phyloP scores from a whole-genome alignment of 2,797 vertebrate species.

The Gymnodraco acuticeps region DNA sequence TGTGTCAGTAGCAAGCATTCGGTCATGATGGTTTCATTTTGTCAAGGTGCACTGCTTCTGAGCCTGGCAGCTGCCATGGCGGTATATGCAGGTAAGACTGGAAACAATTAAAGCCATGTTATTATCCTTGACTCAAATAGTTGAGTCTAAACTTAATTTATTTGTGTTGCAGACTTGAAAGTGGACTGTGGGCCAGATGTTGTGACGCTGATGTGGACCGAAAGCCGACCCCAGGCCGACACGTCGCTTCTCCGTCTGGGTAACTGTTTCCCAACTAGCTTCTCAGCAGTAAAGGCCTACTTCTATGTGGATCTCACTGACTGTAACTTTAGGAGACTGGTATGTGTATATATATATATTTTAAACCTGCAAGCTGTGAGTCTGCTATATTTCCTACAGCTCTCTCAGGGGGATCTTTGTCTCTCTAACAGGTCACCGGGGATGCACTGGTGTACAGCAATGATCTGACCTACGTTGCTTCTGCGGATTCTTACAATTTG shows the following conservation, averaged over 20 bases:
- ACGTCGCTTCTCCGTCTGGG: slow-evolving; percentile 72
- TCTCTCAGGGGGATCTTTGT: not conserved
- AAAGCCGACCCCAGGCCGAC: slow-evolving; percentile 51
- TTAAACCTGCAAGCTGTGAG: accelerated
- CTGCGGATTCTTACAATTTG: slow-evolving; percentile 24
- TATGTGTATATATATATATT: slow-evolving; percentile 13
- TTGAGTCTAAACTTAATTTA: not conserved
- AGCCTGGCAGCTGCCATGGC: slow-evolving; percentile 28
- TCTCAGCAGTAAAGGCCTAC: slow-evolving; percentile 53
- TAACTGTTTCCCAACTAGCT: slow-evolving; percentile 69
- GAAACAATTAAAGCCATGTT: not conserved
- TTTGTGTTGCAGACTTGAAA: slow-evolving; percentile 61
- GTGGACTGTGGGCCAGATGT: slow-evolving; percentile 17
- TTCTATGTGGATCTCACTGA: slow-evolving; percentile 69
- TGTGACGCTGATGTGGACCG: slow-evolving; percentile 75
- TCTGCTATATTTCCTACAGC: accelerated
- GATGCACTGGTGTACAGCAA: slow-evolving; percentile 69
- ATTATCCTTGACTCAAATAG: not conserved
- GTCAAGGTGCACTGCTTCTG: slow-evolving; percentile 28
- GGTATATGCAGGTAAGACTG: slow-evolving; percentile 69
- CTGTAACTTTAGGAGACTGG: slow-evolving; percentile 77
- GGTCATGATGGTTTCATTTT: slow-evolving; percentile 67
- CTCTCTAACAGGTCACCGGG: slow-evolving; percentile 73
- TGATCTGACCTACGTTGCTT: slow-evolving; percentile 63
- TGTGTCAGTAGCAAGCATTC: accelerated